phyloP scores from a whole-genome alignment of 2,797 vertebrate species.

The Tympanoctomys barrerae region DNA sequence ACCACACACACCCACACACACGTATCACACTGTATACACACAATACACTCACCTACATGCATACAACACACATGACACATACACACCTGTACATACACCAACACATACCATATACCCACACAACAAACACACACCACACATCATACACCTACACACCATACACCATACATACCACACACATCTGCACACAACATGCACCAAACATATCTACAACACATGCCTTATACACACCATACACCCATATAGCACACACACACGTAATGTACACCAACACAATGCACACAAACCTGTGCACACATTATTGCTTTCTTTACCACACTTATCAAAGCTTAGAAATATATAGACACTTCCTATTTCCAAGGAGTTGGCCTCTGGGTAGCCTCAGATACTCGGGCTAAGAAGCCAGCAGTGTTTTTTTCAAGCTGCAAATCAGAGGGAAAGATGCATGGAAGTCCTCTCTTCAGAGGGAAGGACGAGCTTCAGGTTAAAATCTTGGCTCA shows the following conservation, averaged over 20 bases:
- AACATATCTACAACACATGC: no score
- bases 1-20: no score
- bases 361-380: not conserved
- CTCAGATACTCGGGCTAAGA: not conserved
- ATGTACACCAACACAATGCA: not conserved
- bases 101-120: no score
- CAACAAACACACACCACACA: no score
- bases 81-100: no score
- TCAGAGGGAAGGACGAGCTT: slow-evolving; percentile 27
- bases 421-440: not conserved
- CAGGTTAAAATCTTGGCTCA: slow-evolving; percentile 46
- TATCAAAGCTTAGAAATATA: slow-evolving; percentile 5
- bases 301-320: not conserved
- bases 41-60: no score
- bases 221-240: no score
- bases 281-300: not conserved
- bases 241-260: not conserved
- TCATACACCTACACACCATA: no score
- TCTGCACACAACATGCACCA: no score
- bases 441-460: not conserved
- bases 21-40: no score
- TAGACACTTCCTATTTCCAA: not conserved
- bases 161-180: no score
- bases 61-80: no score
- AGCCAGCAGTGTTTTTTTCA: not conserved